These are phyloP conservation scores for Apis dorsata DNA, from an alignment of 1,140 invertebrate genomes.

Conservation along the genomic window DNA sequence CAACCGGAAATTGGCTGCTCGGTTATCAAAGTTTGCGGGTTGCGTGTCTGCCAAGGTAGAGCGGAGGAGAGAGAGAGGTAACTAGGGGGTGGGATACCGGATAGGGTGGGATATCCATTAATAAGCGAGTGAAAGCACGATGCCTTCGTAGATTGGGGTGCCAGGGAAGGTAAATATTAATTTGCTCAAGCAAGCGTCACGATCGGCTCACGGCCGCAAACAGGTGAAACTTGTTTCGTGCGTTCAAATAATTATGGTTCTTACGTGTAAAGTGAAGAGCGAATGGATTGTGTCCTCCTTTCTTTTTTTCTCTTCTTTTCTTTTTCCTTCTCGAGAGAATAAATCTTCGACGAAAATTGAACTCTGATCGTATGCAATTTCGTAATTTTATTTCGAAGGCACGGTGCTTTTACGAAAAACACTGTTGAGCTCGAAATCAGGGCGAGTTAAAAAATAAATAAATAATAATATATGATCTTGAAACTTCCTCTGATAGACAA, in stretches of 20 bases:
- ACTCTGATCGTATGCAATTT: background rate
- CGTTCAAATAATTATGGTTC: conserved; percentile 32
- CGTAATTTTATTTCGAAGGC: background rate
- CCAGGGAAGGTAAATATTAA: conserved; percentile 79
- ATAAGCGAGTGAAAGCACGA: conserved; percentile 77
- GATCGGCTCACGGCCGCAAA: conserved; percentile 62
- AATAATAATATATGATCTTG: too few relatives aligned
- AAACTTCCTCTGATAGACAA: too few relatives aligned
- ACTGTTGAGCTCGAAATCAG: too few relatives aligned
- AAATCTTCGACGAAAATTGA: background rate
- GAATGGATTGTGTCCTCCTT: background rate
- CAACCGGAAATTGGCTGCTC: conserved; percentile 80
- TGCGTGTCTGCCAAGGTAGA: conserved; percentile 74
- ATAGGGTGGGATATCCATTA: conserved; percentile 77
- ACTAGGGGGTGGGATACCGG: conserved; percentile 43
- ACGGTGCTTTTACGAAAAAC: too few relatives aligned
- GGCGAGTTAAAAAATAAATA: too few relatives aligned
- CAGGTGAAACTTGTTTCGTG: conserved; percentile 47
- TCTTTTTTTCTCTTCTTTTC: background rate
- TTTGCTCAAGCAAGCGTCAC: conserved; percentile 75
- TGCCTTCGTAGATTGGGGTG: conserved; percentile 70
- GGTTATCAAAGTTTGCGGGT: conserved; percentile 80
- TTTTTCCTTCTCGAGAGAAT: background rate
- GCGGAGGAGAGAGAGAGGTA: conserved; percentile 35
- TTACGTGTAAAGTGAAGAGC: conserved; percentile 33